Base-by-base conservation (phyloP, 1,140 invertebrate species). In the Bradynema listronoti region DNA sequence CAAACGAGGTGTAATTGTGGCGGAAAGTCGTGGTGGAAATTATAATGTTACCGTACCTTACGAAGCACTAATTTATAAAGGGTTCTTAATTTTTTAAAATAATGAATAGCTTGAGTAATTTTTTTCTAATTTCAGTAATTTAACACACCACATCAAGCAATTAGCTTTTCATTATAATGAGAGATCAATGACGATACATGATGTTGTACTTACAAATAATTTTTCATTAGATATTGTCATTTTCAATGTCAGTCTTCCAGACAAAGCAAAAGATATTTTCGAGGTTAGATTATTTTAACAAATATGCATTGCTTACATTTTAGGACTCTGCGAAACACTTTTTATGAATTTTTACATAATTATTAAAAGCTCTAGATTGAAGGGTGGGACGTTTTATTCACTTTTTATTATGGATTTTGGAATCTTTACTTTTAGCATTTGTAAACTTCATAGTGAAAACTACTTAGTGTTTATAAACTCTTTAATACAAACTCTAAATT, bases 1-100 rank as follows among this genome's bases (percentile, higher is more conserved):
- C 39, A 22, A 47, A 6, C 22, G 36, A 14, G 68, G 68, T 5
- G 41, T 27, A 51, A 67, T 70, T 43, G 60, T 70, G n/a, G 68
- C 68, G n/a, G 69, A 72, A 63, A 72, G 63, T 46, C 45, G 68
- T 11, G 68, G 68, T 27, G 68, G 68, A 42, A 70, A 70, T 49
- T 70, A 55, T 45, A 70, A 70, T 50, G 65, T 70, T 19, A 56
- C 68, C 9, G 59, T 70, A n/a, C 69, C 64, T 4, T 70, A 56
- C 52, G 36, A 41, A 36, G 68, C 68, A 2, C 7, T 27, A 16
- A 33, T 72, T 34, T 68, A 56, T 50, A 42, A 36, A 22, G 59
- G 63, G 69, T 65, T 24, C 54, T 24, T 54, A 30, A 47, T 22
- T 57, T 22, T 1, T 11, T n/a, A n/a, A n/a, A n/a, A n/a, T n/a